These are phyloP conservation scores for Druon quercuslanigerum DNA, from an alignment of 1,140 invertebrate genomes.

Conservation along the genomic window DNA sequence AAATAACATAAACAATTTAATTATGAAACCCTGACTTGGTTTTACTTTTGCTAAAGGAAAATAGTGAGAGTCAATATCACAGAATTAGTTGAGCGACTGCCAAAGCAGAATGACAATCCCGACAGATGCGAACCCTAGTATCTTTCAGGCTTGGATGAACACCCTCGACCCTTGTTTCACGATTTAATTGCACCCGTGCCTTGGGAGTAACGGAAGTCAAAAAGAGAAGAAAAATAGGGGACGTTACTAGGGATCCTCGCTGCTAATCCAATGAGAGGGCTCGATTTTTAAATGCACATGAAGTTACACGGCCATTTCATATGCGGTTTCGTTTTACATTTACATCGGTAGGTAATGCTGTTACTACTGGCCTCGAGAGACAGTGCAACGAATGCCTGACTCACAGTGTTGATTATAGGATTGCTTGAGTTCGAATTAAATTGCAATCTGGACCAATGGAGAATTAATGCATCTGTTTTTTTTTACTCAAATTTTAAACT, in stretches of 20 bases:
- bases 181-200: conserved; percentile 63
- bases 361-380: conserved; percentile 58
- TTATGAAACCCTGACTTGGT: background rate
- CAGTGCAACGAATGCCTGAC: conserved; percentile 47
- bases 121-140: conserved; percentile 61
- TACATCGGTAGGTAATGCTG: conserved; percentile 54
- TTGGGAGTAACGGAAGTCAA: conserved; percentile 49
- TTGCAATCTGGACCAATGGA: conserved; percentile 47
- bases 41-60: background rate
- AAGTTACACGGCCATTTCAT: conserved; percentile 49
- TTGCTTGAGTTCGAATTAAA: conserved; percentile 56
- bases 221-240: conserved; percentile 36
- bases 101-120: conserved; percentile 47
- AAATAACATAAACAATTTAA: background rate
- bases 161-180: conserved; percentile 62
- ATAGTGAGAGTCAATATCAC: background rate
- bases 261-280: conserved; percentile 23
- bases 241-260: conserved; percentile 31
- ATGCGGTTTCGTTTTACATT: conserved; percentile 53
- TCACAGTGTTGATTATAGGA: conserved; percentile 53
- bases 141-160: conserved; percentile 50
- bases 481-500: background rate
- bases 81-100: conserved; percentile 38
- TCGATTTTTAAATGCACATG: conserved; percentile 53
- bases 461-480: background rate